A percentile compares a stretch with the other conserved stretches of the same genome.
Conservation (phyloP, 2,888 invertebrate genomes). For the Baronia brevicornis region DNA sequence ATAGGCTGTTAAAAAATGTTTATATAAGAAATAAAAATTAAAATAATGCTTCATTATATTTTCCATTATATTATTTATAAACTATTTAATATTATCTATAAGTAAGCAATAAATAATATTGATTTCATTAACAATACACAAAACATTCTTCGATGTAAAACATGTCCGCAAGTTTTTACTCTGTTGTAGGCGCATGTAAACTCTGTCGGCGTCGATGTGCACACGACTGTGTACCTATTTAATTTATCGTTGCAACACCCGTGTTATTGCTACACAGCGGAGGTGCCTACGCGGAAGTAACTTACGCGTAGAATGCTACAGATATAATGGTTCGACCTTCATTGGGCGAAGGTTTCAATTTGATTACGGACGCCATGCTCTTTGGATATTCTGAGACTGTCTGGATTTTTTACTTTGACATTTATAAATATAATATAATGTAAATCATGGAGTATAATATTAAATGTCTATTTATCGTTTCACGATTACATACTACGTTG, state of each 20-base stretch:
- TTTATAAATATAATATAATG: background rate
- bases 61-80: too few relatives aligned
- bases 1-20: too few relatives aligned
- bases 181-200: background rate
- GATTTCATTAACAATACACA: background rate
- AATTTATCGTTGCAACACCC: constrained; percentile 13
- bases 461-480: background rate
- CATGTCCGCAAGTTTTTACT: background rate
- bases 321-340: constrained; percentile 14
- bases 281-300: constrained; percentile 22
- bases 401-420: constrained; percentile 9
- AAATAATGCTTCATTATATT: too few relatives aligned
- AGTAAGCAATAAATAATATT: background rate
- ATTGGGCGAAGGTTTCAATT: constrained; percentile 2
- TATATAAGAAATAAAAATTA: too few relatives aligned
- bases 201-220: background rate
- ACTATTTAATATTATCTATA: too few relatives aligned
- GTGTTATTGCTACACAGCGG: constrained; percentile 8
- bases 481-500: too few relatives aligned
- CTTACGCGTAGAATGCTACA: constrained; percentile 12
- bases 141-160: background rate
- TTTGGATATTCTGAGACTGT: constrained; percentile 2
- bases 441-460: background rate
- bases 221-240: constrained; percentile 5
- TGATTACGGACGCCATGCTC: constrained; percentile 12